phyloP scores from a whole-genome alignment of 2,797 vertebrate genomes.

The Anas georgica region DNA sequence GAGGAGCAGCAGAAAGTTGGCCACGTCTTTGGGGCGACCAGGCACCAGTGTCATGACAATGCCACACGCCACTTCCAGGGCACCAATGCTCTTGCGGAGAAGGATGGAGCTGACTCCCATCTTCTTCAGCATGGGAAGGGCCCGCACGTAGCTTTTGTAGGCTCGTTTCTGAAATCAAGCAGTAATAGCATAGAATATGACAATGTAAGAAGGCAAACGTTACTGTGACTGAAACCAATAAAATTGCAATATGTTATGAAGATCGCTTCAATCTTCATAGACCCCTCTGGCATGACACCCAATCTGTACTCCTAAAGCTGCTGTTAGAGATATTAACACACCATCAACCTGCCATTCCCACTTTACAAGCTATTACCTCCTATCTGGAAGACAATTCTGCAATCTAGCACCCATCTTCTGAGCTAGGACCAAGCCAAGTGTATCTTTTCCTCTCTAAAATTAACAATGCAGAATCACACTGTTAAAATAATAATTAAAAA shows the following conservation, averaged over 20 bases:
- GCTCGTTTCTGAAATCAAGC: slow-evolving; percentile 90
- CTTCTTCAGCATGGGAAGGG: slow-evolving; percentile 93
- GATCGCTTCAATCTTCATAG: background rate
- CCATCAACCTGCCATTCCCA: background rate
- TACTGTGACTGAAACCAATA: background rate
- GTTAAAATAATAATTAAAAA: background rate
- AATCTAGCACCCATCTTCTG: background rate
- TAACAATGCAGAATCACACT: background rate
- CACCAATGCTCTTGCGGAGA: slow-evolving; percentile 95
- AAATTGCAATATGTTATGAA: background rate
- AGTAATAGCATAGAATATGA: background rate
- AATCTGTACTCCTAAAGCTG: background rate
- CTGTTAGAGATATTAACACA: background rate
- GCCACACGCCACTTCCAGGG: slow-evolving; percentile 93
- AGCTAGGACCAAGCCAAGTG: background rate
- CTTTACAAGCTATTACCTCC: background rate
- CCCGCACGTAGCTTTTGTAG: slow-evolving; percentile 97
- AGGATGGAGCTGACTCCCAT: slow-evolving; percentile 95
- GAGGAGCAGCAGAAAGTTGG: slow-evolving; percentile 95
- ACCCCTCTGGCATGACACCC: background rate
- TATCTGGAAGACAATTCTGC: background rate
- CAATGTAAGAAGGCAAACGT: background rate
- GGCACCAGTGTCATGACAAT: slow-evolving; percentile 96
- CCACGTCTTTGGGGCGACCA: slow-evolving; percentile 93
- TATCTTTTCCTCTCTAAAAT: background rate